Conservation (phyloP, 1,140 invertebrate genomes). For the Brachionus plicatilis region DNA sequence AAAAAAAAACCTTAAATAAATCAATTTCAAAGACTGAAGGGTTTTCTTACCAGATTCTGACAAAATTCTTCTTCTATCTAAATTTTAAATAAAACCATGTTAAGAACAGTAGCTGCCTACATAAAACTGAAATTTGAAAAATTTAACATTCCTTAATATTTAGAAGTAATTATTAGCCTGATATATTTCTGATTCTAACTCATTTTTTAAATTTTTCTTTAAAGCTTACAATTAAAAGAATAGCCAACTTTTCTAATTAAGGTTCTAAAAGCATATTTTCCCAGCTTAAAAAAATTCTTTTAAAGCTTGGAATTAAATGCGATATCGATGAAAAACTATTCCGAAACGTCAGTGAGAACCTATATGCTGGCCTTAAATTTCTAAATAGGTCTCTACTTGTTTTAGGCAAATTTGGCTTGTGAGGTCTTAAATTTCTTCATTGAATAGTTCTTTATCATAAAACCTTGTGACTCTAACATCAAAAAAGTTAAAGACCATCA, state of each 20-base stretch:
- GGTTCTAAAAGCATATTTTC: not conserved
- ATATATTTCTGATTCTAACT: not conserved
- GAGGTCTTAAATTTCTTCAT: not conserved
- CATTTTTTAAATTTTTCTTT: too few relatives aligned
- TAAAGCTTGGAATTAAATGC: too few relatives aligned
- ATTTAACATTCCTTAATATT: too few relatives aligned
- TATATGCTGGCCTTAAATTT: not conserved
- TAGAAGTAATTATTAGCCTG: not conserved
- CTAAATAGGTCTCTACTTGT: not conserved
- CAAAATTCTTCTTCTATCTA: too few relatives aligned
- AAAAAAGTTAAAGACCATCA: not conserved
- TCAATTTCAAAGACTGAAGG: too few relatives aligned
- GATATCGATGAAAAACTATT: not conserved
- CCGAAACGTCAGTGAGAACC: not conserved
- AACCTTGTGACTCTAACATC: not conserved
- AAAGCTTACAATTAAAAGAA: too few relatives aligned
- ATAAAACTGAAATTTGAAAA: too few relatives aligned
- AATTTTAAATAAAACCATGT: too few relatives aligned
- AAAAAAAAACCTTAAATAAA: too few relatives aligned
- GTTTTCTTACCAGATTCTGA: too few relatives aligned
- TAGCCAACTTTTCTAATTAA: not conserved
- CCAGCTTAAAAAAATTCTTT: too few relatives aligned
- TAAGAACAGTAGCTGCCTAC: too few relatives aligned
- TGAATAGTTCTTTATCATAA: not conserved
- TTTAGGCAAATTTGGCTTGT: not conserved